A percentile compares a stretch with the other conserved stretches of the same genome.
Conservation (phyloP, 2,797 vertebrate species). For the Mormyrops attenuatus region DNA sequence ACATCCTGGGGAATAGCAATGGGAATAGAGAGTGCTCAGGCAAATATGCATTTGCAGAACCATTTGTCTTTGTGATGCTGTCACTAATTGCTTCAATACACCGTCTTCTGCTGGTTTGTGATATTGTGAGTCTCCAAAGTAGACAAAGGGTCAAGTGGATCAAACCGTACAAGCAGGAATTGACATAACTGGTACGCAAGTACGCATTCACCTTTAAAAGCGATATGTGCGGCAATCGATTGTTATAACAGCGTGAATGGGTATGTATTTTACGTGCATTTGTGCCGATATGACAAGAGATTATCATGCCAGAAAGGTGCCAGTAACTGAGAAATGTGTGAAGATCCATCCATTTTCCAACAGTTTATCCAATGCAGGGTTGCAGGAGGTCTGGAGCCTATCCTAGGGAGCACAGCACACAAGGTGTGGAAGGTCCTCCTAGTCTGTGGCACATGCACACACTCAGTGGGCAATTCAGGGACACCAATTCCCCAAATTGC, state of each 20-base stretch:
- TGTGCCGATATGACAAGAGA: background rate
- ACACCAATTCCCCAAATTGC: background rate
- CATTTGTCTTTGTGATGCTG: conserved; percentile 2
- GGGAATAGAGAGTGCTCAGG: background rate
- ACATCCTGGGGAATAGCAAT: background rate
- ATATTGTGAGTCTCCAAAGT: background rate
- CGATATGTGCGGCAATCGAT: background rate
- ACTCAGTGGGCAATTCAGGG: background rate
- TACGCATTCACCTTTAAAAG: background rate
- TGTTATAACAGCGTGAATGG: background rate
- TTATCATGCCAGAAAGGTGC: background rate
- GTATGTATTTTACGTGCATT: background rate
- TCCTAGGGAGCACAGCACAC: background rate
- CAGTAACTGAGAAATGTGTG: background rate
- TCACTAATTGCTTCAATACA: background rate
- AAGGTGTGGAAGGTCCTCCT: background rate
- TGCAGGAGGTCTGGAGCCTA: background rate
- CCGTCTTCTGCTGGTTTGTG: background rate
- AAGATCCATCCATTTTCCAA: background rate
- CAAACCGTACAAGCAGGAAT: background rate
- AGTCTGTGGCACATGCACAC: no score
- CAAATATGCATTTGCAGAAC: background rate
- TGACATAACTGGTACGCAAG: background rate
- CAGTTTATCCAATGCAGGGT: background rate
- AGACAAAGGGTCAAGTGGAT: background rate